phyloP scores from a whole-genome alignment of 2,888 invertebrate species.

The Spodoptera picta region DNA sequence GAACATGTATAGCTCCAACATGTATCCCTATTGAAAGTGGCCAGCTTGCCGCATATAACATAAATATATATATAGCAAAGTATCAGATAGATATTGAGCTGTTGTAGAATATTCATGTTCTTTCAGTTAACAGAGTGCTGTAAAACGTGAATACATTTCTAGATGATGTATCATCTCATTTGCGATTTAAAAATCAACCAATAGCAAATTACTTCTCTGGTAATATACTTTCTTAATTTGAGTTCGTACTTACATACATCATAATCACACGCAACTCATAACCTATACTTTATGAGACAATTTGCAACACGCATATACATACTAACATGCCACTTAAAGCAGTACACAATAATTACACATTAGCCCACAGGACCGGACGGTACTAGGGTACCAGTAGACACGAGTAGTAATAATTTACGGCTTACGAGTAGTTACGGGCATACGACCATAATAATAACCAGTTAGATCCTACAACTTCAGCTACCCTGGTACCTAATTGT shows the following conservation, averaged over 20 bases:
- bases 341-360: constrained; percentile 43
- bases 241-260: constrained; percentile 8
- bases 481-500: constrained; percentile 23
- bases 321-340: constrained; percentile 40
- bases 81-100: no score
- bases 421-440: constrained; percentile 11
- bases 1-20: no score
- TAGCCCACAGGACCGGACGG: constrained; percentile 35
- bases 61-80: no score
- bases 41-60: no score
- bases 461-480: constrained; percentile 36
- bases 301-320: constrained; percentile 23
- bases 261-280: not conserved
- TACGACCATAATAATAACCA: constrained; percentile 46
- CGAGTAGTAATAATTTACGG: constrained; percentile 44
- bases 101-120: no score
- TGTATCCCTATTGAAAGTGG: no score
- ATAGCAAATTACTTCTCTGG: no score
- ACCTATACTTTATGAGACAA: constrained; percentile 6
- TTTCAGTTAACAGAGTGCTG: no score
- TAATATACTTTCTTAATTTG: not conserved
- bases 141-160: no score
- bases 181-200: no score
- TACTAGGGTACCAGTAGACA: constrained; percentile 24
- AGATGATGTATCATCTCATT: no score